These are phyloP conservation scores for Bugulina stolonifera DNA, from an alignment of 2,888 invertebrate genomes.

Conservation along the genomic window DNA sequence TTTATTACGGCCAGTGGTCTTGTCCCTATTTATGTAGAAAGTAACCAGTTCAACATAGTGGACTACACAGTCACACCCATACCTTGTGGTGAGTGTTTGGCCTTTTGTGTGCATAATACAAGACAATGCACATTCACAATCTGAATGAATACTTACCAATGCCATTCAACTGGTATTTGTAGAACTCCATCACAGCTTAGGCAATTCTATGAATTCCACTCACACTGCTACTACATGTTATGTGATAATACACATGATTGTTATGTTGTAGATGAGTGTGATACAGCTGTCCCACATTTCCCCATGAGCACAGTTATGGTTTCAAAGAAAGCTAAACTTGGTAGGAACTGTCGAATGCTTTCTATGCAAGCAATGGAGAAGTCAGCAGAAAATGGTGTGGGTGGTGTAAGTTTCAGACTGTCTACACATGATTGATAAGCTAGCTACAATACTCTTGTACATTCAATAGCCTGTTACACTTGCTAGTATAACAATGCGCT, in stretches of 20 bases:
- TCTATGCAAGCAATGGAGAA: slow-evolving; percentile 77
- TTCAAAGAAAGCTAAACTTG: slow-evolving; percentile 55
- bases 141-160: too few species aligned
- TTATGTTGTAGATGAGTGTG: slow-evolving; percentile 13
- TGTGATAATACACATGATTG: too few species aligned
- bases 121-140: too few species aligned
- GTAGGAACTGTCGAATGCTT: slow-evolving; percentile 76
- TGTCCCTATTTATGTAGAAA: neutral
- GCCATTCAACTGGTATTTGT: too few species aligned
- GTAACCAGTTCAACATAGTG: neutral
- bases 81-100: too few species aligned
- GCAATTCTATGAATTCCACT: too few species aligned
- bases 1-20: too few species aligned
- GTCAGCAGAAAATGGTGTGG: slow-evolving; percentile 22
- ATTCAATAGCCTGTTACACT: too few species aligned
- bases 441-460: neutral
- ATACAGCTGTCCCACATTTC: slow-evolving; percentile 33
- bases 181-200: too few species aligned
- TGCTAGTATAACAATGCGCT: too few species aligned
- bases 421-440: neutral
- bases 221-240: too few species aligned
- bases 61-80: neutral
- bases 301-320: slow-evolving; percentile 38
- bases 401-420: neutral
- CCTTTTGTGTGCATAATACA: too few species aligned